These are phyloP conservation scores for Ammodytes marinus DNA, from an alignment of 2,113 vertebrate species.

Conservation along the genomic window DNA sequence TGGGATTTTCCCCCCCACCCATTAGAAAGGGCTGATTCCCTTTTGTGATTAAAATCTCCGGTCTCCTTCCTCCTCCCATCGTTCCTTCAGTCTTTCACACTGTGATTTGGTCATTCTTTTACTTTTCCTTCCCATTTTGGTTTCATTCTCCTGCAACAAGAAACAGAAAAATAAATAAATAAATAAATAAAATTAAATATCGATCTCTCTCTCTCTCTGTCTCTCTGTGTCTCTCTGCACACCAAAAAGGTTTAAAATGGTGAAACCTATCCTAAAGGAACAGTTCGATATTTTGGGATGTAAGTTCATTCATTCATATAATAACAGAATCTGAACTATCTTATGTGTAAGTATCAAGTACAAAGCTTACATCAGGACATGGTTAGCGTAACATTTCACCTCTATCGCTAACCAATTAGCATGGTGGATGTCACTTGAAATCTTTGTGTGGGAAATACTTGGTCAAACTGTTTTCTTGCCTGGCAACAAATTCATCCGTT, in stretches of 20 bases:
- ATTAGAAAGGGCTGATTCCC: constrained; percentile 10
- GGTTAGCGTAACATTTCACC: not conserved
- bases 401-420: too few species aligned
- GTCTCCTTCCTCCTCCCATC: not conserved
- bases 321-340: not conserved
- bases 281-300: not conserved
- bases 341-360: not conserved
- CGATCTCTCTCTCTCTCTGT: too few species aligned
- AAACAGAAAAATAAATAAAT: constrained; percentile 3
- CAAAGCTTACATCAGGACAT: not conserved
- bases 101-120: not conserved
- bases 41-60: constrained; percentile 35
- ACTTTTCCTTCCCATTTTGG: not conserved
- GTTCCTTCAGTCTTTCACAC: constrained; percentile 39
- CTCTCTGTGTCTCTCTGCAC: too few species aligned
- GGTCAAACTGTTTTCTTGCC: too few species aligned
- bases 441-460: too few species aligned
- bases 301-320: not conserved
- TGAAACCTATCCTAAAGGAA: not conserved
- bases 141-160: constrained; percentile 48
- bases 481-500: too few species aligned
- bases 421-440: too few species aligned
- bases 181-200: too few species aligned
- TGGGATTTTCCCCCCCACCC: constrained; percentile 8
- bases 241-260: not conserved